Evolutionary conservation across 2,797 vertebrate species (phyloP).

Genomic region (Molossus molossus): DNA sequence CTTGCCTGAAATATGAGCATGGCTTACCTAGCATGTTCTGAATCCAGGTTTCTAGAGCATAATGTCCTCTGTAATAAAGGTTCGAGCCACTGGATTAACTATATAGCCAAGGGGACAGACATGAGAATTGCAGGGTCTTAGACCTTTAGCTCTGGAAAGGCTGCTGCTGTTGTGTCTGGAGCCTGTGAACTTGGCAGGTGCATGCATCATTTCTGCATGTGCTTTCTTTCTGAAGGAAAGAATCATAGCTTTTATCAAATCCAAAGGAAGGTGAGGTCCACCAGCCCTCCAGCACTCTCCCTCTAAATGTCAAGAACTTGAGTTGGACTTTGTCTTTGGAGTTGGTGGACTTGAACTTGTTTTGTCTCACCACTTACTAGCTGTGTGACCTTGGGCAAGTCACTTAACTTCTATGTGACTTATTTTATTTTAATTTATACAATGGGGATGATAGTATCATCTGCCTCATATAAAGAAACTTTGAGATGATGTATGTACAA

Average conservation of each 20-base stretch:
- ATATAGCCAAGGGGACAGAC: background rate
- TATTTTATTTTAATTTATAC: conserved; percentile 18
- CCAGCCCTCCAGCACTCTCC: background rate
- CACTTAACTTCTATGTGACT: background rate
- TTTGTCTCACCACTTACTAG: background rate
- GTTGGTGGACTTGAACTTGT: background rate
- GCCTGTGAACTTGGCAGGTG: background rate
- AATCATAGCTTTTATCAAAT: background rate
- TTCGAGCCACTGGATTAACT: background rate
- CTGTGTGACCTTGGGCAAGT: background rate
- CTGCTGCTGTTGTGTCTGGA: background rate
- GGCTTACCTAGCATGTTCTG: background rate
- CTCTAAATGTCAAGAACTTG: background rate
- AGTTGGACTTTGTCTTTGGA: conserved; percentile 31
- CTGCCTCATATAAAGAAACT: background rate
- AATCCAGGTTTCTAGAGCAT: background rate
- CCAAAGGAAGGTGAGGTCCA: background rate
- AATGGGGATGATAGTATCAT: background rate
- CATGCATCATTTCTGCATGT: background rate
- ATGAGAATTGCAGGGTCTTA: background rate
- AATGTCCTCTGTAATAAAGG: background rate
- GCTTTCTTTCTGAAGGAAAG: background rate
- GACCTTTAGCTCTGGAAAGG: background rate
- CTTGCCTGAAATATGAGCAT: conserved; percentile 25
- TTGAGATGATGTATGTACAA: background rate